phyloP scores from a whole-genome alignment of 2,888 invertebrate genomes.

The Stegophylla sp. region DNA sequence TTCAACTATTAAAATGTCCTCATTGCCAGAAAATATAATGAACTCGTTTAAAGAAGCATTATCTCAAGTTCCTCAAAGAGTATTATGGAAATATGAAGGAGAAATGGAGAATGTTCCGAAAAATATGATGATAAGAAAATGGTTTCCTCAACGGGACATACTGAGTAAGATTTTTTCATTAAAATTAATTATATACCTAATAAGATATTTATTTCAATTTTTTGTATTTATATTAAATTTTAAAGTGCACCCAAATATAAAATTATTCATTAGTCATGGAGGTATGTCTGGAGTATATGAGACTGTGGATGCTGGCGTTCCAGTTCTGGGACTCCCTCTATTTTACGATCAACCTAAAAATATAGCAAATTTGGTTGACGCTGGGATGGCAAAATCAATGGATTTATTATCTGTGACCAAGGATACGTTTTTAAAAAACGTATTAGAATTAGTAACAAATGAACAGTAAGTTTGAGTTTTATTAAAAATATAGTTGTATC shows the following conservation, averaged over 20 bases:
- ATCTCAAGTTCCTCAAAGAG: neutral
- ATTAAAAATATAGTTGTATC: no score
- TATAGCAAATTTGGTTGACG: conserved; percentile 16
- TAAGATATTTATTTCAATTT: no score
- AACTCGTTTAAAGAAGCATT: conserved; percentile 22
- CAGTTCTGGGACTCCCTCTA: conserved; percentile 15
- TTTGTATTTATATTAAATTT: neutral
- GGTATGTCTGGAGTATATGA: conserved; percentile 33
- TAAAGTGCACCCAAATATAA: conserved; percentile 48
- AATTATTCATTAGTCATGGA: conserved; percentile 41
- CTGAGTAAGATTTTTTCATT: neutral
- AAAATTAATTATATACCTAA: no score
- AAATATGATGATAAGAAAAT: conserved; percentile 7
- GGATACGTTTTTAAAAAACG: neutral
- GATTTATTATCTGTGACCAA: neutral
- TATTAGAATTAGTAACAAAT: neutral
- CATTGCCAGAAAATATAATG: neutral
- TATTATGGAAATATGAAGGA: conserved; percentile 17
- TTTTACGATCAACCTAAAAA: conserved; percentile 19
- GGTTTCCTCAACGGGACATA: conserved; percentile 12
- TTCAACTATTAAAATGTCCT: neutral
- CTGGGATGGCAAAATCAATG: conserved; percentile 15
- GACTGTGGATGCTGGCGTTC: neutral
- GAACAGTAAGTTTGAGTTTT: neutral
- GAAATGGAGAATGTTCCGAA: neutral